phyloP scores from a whole-genome alignment of 2,797 vertebrate genomes.

The Synanceia verrucosa region DNA sequence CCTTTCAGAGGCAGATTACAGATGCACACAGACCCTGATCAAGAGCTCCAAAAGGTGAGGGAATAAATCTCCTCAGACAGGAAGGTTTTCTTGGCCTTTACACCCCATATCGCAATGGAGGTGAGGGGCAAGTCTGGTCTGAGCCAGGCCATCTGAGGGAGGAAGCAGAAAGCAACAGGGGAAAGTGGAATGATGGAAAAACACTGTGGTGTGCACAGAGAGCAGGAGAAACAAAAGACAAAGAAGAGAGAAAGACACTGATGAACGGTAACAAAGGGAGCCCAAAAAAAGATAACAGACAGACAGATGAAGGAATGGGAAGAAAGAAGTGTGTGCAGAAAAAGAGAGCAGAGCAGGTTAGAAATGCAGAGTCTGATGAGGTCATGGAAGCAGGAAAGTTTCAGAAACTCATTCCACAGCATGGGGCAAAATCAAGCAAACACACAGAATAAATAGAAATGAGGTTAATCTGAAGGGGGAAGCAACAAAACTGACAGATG shows the following conservation, averaged over 20 bases:
- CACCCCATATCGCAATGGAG: constrained; percentile 42
- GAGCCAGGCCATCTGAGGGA: constrained; percentile 33
- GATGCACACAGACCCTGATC: constrained; percentile 60
- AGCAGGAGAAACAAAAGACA: background rate
- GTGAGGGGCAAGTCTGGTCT: constrained; percentile 47
- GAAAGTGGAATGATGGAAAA: constrained; percentile 36
- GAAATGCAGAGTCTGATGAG: constrained; percentile 21
- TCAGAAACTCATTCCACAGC: constrained; percentile 7
- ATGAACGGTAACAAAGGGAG: constrained; percentile 24
- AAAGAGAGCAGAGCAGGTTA: background rate
- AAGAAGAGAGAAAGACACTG: constrained; percentile 14
- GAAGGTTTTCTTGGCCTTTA: constrained; percentile 65
- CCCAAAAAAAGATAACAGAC: constrained; percentile 11
- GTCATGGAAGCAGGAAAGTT: constrained; percentile 35
- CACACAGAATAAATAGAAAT: constrained; percentile 39
- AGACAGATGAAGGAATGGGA: constrained; percentile 30
- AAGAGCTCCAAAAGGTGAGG: constrained; percentile 68
- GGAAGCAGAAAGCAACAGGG: constrained; percentile 12
- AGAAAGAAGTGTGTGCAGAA: constrained; percentile 3
- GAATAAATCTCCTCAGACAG: constrained; percentile 73
- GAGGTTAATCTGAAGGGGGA: constrained; percentile 9
- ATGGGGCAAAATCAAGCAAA: constrained; percentile 19
- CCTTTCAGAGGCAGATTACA: constrained; percentile 69
- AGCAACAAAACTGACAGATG: constrained; percentile 45
- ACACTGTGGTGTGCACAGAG: constrained; percentile 9